Base-by-base conservation (phyloP, 2,888 invertebrate species). In the Abscondita cerata region DNA sequence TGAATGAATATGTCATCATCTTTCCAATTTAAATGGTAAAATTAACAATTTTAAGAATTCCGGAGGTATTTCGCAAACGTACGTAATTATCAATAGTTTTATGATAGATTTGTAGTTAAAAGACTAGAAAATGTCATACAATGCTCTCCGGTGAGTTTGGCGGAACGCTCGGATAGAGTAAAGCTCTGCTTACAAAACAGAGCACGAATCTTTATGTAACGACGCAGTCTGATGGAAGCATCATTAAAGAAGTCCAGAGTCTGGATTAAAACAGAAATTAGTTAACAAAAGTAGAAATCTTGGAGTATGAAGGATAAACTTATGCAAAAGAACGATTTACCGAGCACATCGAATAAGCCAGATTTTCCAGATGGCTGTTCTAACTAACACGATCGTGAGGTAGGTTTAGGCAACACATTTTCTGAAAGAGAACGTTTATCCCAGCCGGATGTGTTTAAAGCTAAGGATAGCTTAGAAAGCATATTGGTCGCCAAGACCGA, bases 381-480 rank as follows among this genome's bases (percentile, higher is more conserved):
- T 13, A 48, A 18, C 40, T 25, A 25, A 2, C 25, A 8, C 15
- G 36, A 50, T 69, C 41, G 69, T 68, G 62, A 58, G 15, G 54
- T 72, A 41, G 59, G 52, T 15, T 52, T 73, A 36, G 64, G 64
- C 5, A 61, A 63, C 6, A 60, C 63, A 12, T 54, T 63, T 15
- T 70, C 72, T n/a, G 6, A 70, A 73, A 40, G 69, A 70, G 19
- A 66, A 56, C 12, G 41, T 70, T 8, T 65, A 62, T 20, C 62
- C n/a, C n/a, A 55, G 56, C 40, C 63, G 0, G 67, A 70, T 16
- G 67, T 67, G 60, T 58, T 74, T n/a, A 70, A 70, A 59, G 76
- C 77, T 12, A 73, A 71, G 46, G 76, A 76, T 55, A 78, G 78
- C 63, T 68, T 78, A 52, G 78, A 77, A 59, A 74, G 72, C 63